A percentile compares a stretch with the other conserved stretches of the same genome.
These are phyloP conservation scores for Phyllostomus discolor DNA, from an alignment of 2,113 vertebrate species.

Conservation along the genomic window DNA sequence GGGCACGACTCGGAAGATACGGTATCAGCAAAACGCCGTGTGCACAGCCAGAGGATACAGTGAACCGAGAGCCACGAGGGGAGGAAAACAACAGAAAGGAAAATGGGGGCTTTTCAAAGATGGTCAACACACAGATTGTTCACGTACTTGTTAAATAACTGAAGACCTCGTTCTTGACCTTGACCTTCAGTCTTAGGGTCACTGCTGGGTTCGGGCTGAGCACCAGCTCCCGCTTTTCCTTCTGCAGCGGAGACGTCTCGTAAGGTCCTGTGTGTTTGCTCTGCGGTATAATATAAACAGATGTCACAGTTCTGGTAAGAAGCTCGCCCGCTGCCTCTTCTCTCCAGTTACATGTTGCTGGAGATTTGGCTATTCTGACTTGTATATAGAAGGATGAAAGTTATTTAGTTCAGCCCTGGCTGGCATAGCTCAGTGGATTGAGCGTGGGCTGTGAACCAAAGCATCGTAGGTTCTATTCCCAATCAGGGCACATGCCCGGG, in stretches of 20 bases:
- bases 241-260: conserved; percentile 6
- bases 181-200: conserved; percentile 65
- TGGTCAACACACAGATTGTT: conserved; percentile 11
- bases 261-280: conserved; percentile 50
- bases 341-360: not conserved
- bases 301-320: conserved; percentile 22
- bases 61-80: not conserved
- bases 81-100: not conserved
- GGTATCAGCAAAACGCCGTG: not conserved
- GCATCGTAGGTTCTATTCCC: too few relatives aligned
- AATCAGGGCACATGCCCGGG: too few relatives aligned
- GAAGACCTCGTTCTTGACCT: conserved; percentile 73
- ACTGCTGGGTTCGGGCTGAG: conserved; percentile 47
- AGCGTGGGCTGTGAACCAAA: too few relatives aligned
- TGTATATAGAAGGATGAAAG: too few relatives aligned
- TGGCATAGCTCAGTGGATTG: too few relatives aligned
- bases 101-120: not conserved
- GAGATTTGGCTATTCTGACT: not conserved
- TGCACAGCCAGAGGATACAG: not conserved
- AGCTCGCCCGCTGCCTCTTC: not conserved
- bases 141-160: conserved; percentile 75
- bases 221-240: conserved; percentile 22
- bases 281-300: conserved; percentile 70
- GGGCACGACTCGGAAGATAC: not conserved
- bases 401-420: too few relatives aligned